Conservation (phyloP, 2,113 vertebrate genomes). For the Stomatorhinus ivindoensis region DNA sequence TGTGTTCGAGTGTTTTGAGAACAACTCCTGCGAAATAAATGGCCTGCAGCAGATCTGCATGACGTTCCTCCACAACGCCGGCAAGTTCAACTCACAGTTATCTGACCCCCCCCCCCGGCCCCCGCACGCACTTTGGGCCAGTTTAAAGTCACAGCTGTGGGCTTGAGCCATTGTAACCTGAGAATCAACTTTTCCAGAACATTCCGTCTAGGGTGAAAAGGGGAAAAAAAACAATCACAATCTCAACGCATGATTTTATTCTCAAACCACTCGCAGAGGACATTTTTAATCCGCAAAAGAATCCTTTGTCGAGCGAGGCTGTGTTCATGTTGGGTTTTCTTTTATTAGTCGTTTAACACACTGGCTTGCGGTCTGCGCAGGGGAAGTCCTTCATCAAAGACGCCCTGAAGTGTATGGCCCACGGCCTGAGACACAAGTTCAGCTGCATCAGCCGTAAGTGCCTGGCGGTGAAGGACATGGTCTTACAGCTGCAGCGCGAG, state of each 20-base stretch:
- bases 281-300: not conserved
- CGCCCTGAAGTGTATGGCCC: slow-evolving; percentile 82
- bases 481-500: slow-evolving; percentile 80
- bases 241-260: not conserved
- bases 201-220: not conserved
- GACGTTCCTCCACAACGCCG: slow-evolving; percentile 91
- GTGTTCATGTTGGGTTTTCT: not conserved
- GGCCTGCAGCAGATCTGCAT: slow-evolving; percentile 90
- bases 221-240: not conserved
- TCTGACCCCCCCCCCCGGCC: slow-evolving; percentile 2
- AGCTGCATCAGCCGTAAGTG: slow-evolving; percentile 92
- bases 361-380: slow-evolving; percentile 49
- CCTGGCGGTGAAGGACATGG: slow-evolving; percentile 83
- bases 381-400: slow-evolving; percentile 95
- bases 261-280: not conserved
- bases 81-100: slow-evolving; percentile 92
- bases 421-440: slow-evolving; percentile 82
- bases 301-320: not conserved
- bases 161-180: not conserved
- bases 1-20: slow-evolving; percentile 90
- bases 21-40: slow-evolving; percentile 88
- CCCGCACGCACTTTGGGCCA: not conserved
- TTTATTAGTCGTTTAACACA: not conserved
- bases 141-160: not conserved
- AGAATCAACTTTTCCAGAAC: not conserved